Evolutionary conservation across 2,888 invertebrate genomes (phyloP), one percentile per base, ranked within the genome.

Genomic region (Sinotaia quadrata): DNA sequence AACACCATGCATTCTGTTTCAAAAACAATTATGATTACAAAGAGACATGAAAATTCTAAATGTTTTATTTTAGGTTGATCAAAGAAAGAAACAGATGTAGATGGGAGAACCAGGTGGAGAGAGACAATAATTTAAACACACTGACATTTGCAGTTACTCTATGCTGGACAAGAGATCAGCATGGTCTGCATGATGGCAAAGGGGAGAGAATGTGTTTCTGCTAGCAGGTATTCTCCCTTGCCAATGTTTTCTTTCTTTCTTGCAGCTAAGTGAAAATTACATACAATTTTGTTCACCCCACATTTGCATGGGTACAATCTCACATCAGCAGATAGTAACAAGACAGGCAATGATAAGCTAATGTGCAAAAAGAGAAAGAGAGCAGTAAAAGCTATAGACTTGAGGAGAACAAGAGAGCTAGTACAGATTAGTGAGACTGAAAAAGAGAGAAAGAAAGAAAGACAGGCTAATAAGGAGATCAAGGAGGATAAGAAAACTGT

Each of bases 1-100:
- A n/a, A n/a, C n/a, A n/a, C n/a, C n/a, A n/a, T n/a, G n/a, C n/a
- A n/a, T n/a, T n/a, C n/a, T n/a, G n/a, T n/a, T n/a, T n/a, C n/a
- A n/a, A n/a, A n/a, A n/a, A n/a, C n/a, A n/a, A n/a, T n/a, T n/a
- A n/a, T n/a, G n/a, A n/a, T n/a, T n/a, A n/a, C n/a, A n/a, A 63
- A 33, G 41, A 52, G 27, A 4, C 34, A 37, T 37, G 37, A 65
- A 65, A 65, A 65, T 65, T 65, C 65, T 65, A 65, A 65, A 65
- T 65, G 65, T 65, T 65, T 65, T 65, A 65, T 65, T 65, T 37
- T 52, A 65, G 57, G 67, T 58, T 58, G 58, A 58, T 60, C 59
- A 59, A 59, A 60, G 58, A 60, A 51, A 60, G 59, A 67, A 56
- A 57, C 36, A 67, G 59, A 60, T 44, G 37, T 52, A 36, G 49